These are phyloP conservation scores for Coenonympha glycerion DNA, from an alignment of 2,888 invertebrate genomes.

Conservation along the genomic window DNA sequence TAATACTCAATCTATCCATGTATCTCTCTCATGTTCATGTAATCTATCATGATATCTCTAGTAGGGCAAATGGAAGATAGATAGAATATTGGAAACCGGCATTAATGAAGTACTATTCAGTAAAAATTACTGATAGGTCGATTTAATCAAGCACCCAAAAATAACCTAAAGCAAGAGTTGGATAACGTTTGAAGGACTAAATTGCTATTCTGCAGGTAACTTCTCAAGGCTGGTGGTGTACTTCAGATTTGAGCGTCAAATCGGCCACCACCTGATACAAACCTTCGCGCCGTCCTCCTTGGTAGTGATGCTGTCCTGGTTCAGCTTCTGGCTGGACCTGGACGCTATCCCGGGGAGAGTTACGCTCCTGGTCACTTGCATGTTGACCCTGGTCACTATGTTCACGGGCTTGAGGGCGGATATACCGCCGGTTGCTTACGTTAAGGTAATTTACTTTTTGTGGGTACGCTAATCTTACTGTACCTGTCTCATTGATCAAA, in stretches of 20 bases:
- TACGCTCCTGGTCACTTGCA: conserved; percentile 87
- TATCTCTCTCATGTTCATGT: no score
- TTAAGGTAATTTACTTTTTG: conserved; percentile 80
- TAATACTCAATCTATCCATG: no score
- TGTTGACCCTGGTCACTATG: conserved; percentile 90
- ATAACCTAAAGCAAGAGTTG: no score
- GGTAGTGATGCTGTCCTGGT: conserved; percentile 90
- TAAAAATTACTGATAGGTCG: no score
- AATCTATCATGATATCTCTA: no score
- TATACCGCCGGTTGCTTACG: conserved; percentile 90
- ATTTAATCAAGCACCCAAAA: no score
- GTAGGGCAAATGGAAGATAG: no score
- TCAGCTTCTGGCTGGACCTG: conserved; percentile 89
- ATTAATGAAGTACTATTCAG: no score
- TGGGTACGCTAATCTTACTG: no score
- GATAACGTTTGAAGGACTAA: no score
- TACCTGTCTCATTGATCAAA: no score
- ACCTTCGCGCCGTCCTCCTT: conserved; percentile 89
- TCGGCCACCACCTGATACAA: conserved; percentile 89
- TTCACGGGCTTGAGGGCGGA: conserved; percentile 88
- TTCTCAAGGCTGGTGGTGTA: conserved; percentile 86
- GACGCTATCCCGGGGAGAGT: conserved; percentile 90
- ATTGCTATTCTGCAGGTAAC: conserved; percentile 75
- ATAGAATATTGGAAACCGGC: no score
- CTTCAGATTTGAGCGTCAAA: conserved; percentile 88